phyloP scores from a whole-genome alignment of 2,888 invertebrate species.

The Pilophorus perplexus region DNA sequence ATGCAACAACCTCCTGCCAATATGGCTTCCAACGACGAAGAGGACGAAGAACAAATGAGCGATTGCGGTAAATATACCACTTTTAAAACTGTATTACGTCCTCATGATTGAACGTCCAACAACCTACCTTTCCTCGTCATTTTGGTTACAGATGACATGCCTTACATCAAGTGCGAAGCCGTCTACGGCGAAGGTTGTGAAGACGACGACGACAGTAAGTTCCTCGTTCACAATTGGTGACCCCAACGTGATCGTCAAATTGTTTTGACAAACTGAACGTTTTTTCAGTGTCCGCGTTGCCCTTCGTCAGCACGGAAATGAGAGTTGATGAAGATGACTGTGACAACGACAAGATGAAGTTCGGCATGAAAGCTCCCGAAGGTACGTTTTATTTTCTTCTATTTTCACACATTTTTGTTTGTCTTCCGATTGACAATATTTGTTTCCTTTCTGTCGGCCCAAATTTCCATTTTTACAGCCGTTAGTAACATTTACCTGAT shows the following conservation, averaged over 20 bases:
- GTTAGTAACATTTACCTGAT: too few species aligned
- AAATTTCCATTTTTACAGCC: too few species aligned
- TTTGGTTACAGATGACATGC: constrained; percentile 26
- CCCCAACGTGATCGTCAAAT: background rate
- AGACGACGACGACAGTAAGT: constrained; percentile 32
- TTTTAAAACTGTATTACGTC: background rate
- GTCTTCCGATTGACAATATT: too few species aligned
- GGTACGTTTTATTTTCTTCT: constrained; percentile 5
- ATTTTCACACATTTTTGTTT: background rate
- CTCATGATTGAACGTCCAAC: too few species aligned
- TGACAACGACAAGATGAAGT: constrained; percentile 15
- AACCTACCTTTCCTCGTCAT: background rate
- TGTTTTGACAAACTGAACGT: too few species aligned
- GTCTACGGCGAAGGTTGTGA: constrained; percentile 26
- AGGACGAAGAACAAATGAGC: constrained; percentile 33
- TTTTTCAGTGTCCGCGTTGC: constrained; percentile 29
- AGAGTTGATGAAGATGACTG: constrained; percentile 12
- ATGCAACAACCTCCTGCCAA: background rate
- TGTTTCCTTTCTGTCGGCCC: too few species aligned
- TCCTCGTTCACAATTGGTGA: background rate
- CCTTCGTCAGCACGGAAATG: constrained; percentile 28
- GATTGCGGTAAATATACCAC: constrained; percentile 10
- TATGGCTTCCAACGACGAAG: constrained; percentile 17
- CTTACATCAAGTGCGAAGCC: constrained; percentile 35
- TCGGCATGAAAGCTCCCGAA: constrained; percentile 36